Conservation (phyloP, 2,113 vertebrate species). For the Sitta europaea region DNA sequence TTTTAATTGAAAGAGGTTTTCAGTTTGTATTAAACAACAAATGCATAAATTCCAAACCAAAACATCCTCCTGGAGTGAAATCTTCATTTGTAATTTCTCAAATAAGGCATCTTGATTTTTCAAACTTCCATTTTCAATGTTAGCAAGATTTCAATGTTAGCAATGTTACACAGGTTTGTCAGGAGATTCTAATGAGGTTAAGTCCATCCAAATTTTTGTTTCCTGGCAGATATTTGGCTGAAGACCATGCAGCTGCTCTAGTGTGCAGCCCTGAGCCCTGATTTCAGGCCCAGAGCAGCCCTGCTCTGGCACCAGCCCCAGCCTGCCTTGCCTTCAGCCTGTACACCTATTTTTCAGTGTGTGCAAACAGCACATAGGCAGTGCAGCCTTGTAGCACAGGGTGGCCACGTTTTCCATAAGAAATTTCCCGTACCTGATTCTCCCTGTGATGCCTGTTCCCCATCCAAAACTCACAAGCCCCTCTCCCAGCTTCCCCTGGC, state of each 20-base stretch:
- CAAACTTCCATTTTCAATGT: not conserved
- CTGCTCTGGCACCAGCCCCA: not conserved
- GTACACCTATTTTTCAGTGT: not conserved
- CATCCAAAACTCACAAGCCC: not conserved
- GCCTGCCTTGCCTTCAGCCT: not conserved
- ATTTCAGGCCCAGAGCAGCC: not conserved
- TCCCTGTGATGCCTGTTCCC: not conserved
- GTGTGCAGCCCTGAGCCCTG: not conserved
- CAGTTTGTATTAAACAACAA: not conserved
- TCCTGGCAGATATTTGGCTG: not conserved
- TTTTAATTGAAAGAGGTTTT: not conserved
- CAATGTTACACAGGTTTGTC: not conserved
- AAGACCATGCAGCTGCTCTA: not conserved
- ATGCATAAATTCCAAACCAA: not conserved
- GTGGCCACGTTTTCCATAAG: not conserved
- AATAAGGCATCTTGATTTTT: not conserved
- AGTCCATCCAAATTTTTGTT: not conserved
- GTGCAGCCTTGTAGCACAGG: not conserved
- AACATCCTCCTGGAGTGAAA: not conserved
- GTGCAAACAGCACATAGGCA: accelerated
- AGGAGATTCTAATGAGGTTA: not conserved
- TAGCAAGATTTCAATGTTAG: not conserved
- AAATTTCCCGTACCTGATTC: not conserved
- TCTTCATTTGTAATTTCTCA: not conserved
- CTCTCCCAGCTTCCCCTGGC: accelerated